These are phyloP conservation scores for Hafferia zeledoni DNA, from an alignment of 2,797 vertebrate genomes.

Conservation along the genomic window DNA sequence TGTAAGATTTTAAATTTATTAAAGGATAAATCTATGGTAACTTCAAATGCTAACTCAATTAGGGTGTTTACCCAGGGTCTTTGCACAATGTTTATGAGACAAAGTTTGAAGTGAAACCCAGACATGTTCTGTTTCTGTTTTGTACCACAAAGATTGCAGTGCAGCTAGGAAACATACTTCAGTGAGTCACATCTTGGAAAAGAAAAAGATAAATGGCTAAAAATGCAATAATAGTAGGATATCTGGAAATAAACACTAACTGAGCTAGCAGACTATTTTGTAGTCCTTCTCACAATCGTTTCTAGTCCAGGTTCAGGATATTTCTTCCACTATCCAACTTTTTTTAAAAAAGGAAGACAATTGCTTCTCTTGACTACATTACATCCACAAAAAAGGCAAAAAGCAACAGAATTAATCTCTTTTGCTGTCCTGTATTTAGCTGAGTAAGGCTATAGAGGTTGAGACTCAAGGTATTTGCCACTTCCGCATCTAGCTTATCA, in stretches of 20 bases:
- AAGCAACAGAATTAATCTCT: background rate
- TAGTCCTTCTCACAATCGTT: background rate
- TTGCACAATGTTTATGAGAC: slow-evolving; percentile 44
- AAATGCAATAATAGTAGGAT: slow-evolving; percentile 29
- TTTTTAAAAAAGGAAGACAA: background rate
- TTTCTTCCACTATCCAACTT: background rate
- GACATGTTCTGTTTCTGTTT: slow-evolving; percentile 57
- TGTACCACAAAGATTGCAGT: slow-evolving; percentile 11
- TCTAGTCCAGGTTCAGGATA: background rate
- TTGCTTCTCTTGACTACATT: background rate
- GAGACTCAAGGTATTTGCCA: background rate
- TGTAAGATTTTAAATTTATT: slow-evolving; percentile 27
- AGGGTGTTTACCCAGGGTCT: slow-evolving; percentile 16
- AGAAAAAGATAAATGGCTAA: slow-evolving; percentile 41
- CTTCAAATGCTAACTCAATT: slow-evolving; percentile 13
- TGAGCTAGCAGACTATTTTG: background rate
- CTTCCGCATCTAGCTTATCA: background rate
- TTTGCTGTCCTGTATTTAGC: background rate
- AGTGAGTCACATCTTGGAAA: slow-evolving; percentile 63
- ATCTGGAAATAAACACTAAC: slow-evolving; percentile 16
- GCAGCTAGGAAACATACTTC: slow-evolving; percentile 39
- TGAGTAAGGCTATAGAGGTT: background rate
- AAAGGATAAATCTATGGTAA: background rate
- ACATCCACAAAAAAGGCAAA: background rate
- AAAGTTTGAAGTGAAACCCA: slow-evolving; percentile 46